Evolutionary conservation across 1,140 invertebrate genomes (phyloP), one percentile per base, ranked within the genome.

Genomic region (Drosophila setifemur): DNA sequence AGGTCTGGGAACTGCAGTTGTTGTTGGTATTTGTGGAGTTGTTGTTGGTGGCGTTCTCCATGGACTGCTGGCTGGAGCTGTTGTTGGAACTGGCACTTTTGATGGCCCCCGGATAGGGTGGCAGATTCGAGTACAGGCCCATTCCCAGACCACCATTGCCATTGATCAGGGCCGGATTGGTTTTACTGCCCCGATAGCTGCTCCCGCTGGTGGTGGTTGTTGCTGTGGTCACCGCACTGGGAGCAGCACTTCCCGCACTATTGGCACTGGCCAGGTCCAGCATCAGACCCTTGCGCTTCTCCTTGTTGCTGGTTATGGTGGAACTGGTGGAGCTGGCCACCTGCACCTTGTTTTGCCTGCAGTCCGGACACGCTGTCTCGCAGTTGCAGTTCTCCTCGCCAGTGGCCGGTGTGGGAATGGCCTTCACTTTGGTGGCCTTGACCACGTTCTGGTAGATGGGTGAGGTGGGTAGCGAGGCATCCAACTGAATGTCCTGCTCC

Each of bases 241-340:
- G 47, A 5, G 52, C 25, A 2, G 31, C 48, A 21, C 25, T 53
- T 11, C 25, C 31, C 11, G 28, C 12, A 0, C 11, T 33, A 40
- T 90, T 48, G 33, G 52, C 42, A 67, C 50, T 63, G 39, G 52
- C 93, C 53, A 95, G 92, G 90, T 95, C 94, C 67, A 95, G 90
- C 91, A 94, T 94, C 68, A 95, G 91, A 68, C 93, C 92, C 77
- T 92, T 93, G 8, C 91, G 83, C 28, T 90, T 90, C 25, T 90
- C 89, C 48, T 90, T 89, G 49, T 74, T 89, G 47, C 64, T 83
- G 1, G 48, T 4, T 0, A 25, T 42, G 29, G 64, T 29, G 25
- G 29, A 3, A 0, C 25, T 42, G 29, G 64, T 29, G 25, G 29
- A 25, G 42, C 40, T 47, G 6, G 4, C 4, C 16, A n/a, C 2